Conservation (phyloP, 2,113 vertebrate genomes). For the Corythornis cristatus region DNA sequence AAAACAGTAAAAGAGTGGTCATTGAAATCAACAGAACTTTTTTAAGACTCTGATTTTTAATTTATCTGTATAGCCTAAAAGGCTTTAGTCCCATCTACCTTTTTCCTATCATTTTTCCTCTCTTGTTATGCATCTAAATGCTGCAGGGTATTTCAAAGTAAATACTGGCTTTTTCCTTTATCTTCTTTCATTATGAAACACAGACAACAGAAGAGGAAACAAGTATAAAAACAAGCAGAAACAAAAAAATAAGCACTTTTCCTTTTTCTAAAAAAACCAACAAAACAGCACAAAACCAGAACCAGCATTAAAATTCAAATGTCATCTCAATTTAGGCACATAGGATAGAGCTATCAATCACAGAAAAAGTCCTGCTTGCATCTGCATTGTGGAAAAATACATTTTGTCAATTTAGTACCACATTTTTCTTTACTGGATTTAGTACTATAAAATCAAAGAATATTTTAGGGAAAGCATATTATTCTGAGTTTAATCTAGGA, state of each 20-base stretch:
- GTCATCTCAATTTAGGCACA: not conserved
- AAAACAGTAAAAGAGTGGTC: not conserved
- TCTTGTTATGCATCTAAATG: not conserved
- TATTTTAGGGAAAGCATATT: not conserved
- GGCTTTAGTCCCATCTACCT: not conserved
- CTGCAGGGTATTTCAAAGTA: not conserved
- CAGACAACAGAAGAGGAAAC: not conserved
- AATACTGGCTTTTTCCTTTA: not conserved
- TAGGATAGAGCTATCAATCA: not conserved
- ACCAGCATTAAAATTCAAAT: not conserved
- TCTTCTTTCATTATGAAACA: not conserved
- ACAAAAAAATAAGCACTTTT: not conserved
- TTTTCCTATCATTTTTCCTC: not conserved
- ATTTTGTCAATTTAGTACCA: not conserved
- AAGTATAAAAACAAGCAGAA: not conserved
- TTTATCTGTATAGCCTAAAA: not conserved
- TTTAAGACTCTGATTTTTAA: not conserved
- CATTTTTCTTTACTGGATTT: slow-evolving; percentile 20
- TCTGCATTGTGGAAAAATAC: not conserved
- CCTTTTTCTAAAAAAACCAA: not conserved
- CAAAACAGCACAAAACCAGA: not conserved
- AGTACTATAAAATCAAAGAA: not conserved
- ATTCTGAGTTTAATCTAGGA: slow-evolving; percentile 15
- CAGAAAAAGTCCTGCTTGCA: not conserved
- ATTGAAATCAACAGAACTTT: not conserved